These are phyloP conservation scores for Diadophis punctatus DNA, from an alignment of 2,113 vertebrate species.

Conservation along the genomic window DNA sequence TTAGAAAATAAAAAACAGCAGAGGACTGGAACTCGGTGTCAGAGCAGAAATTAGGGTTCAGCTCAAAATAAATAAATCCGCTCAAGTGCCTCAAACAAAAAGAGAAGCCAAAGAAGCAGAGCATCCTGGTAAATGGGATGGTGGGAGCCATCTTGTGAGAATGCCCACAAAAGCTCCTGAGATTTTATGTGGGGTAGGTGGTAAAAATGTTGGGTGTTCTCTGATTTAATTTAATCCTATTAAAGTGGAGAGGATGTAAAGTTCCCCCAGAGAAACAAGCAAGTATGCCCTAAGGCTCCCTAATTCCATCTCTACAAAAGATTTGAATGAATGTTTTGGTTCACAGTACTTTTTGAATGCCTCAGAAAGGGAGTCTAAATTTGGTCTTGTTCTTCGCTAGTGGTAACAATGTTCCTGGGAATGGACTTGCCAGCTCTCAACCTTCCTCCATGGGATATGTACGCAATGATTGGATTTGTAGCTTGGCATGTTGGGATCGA, in stretches of 20 bases:
- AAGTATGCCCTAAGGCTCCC: background rate
- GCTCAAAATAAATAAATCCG: background rate
- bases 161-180: background rate
- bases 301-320: background rate
- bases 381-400: constrained; percentile 39
- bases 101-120: background rate
- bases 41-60: background rate
- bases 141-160: background rate
- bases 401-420: constrained; percentile 77
- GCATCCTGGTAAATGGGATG: background rate
- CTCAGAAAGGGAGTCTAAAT: background rate
- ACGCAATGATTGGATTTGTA: constrained; percentile 75
- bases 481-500: constrained; percentile 77
- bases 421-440: constrained; percentile 77
- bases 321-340: background rate
- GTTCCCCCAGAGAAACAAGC: background rate
- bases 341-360: background rate
- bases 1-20: background rate
- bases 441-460: constrained; percentile 76
- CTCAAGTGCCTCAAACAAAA: background rate
- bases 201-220: background rate
- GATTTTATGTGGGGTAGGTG: background rate
- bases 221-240: background rate
- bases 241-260: background rate
- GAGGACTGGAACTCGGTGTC: background rate